Percentiles rank a stretch among this genome's conserved stretches.
These are phyloP conservation scores for Phycodurus eques DNA, from an alignment of 2,113 vertebrate species.

Conservation along the genomic window DNA sequence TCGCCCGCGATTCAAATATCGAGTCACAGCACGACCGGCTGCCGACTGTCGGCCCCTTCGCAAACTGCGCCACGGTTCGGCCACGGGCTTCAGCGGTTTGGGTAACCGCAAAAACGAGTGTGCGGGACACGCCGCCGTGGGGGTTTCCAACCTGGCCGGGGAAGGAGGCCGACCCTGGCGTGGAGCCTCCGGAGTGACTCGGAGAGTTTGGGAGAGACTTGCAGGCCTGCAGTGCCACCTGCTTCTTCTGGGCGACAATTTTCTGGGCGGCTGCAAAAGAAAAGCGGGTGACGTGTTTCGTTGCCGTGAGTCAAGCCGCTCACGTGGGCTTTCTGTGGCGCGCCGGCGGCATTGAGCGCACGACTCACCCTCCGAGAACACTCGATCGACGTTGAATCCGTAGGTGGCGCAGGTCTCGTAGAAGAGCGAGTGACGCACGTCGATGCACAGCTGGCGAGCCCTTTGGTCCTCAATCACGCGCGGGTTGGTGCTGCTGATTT, in stretches of 20 bases:
- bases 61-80: neutral
- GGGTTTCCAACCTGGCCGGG: slow-evolving; percentile 75
- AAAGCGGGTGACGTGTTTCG: neutral
- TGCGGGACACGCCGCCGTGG: neutral
- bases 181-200: slow-evolving; percentile 88
- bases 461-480: slow-evolving; percentile 86
- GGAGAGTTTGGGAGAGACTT: slow-evolving; percentile 94
- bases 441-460: slow-evolving; percentile 82
- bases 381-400: slow-evolving; percentile 91
- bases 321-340: neutral
- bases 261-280: slow-evolving; percentile 83
- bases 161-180: slow-evolving; percentile 76
- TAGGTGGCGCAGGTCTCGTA: slow-evolving; percentile 97
- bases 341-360: neutral
- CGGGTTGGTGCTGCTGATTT: slow-evolving; percentile 86
- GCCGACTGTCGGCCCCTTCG: neutral
- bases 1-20: too few relatives aligned
- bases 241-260: slow-evolving; percentile 83
- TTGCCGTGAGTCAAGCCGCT: neutral
- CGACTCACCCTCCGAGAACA: slow-evolving; percentile 86
- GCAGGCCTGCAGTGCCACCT: slow-evolving; percentile 85
- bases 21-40: too few relatives aligned
- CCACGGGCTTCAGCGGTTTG: neutral
- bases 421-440: slow-evolving; percentile 85
- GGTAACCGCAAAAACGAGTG: neutral